Conservation (phyloP, 2,797 vertebrate genomes). For the Enteromius argenteus region DNA sequence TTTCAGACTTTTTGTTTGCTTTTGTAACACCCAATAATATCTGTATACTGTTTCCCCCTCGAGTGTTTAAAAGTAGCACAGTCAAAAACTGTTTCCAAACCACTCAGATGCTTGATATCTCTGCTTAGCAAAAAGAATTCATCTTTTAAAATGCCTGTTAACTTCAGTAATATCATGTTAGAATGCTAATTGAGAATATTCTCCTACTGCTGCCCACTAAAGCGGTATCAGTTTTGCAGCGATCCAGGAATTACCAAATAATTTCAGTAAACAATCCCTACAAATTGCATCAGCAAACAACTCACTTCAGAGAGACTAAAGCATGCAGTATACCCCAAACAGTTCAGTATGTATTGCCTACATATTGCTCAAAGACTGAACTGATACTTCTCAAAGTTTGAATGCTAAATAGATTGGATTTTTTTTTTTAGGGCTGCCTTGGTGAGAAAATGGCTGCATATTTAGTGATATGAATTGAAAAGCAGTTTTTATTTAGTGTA, state of each 20-base stretch:
- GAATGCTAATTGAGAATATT: slow-evolving; percentile 39
- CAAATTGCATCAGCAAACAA: slow-evolving; percentile 43
- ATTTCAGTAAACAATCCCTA: slow-evolving; percentile 47
- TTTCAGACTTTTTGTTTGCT: slow-evolving; percentile 16
- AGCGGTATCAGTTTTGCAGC: slow-evolving; percentile 24
- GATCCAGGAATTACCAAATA: slow-evolving; percentile 41
- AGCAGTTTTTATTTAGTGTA: background rate
- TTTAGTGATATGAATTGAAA: slow-evolving; percentile 1
- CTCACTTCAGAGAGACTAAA: slow-evolving; percentile 35
- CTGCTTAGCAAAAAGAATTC: slow-evolving; percentile 15
- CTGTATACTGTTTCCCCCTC: slow-evolving; percentile 16
- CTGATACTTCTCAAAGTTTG: slow-evolving; percentile 6
- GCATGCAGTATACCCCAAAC: slow-evolving; percentile 31
- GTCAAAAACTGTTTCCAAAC: slow-evolving; percentile 8
- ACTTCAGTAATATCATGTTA: slow-evolving; percentile 28
- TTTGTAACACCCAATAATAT: slow-evolving; percentile 35
- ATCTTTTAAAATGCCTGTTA: slow-evolving; percentile 39
- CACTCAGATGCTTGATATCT: slow-evolving; percentile 6
- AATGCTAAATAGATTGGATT: background rate
- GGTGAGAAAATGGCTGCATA: slow-evolving; percentile 3
- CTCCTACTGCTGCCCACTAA: slow-evolving; percentile 37
- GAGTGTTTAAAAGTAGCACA: slow-evolving; percentile 30
- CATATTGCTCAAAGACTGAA: slow-evolving; percentile 37
- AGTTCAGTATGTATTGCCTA: slow-evolving; percentile 35
- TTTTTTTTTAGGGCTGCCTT: background rate